Evolutionary conservation across 1,140 invertebrate genomes (phyloP).

Genomic region (Belonocnema kinseyi): DNA sequence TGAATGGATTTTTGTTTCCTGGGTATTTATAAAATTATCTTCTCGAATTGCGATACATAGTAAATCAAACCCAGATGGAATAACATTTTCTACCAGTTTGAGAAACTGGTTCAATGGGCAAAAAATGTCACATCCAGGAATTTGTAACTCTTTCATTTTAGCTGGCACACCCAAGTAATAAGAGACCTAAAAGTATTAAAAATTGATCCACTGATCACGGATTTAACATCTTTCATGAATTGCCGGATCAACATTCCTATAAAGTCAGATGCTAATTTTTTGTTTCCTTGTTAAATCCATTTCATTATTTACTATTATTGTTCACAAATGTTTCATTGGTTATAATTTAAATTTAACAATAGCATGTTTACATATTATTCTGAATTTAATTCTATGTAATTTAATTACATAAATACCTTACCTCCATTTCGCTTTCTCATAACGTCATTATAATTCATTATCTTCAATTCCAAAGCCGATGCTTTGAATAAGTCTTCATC

Average conservation of each 20-base stretch:
- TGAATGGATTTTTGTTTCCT: no score
- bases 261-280: background rate
- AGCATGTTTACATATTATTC: no score
- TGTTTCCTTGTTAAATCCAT: no score
- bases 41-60: no score
- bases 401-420: background rate
- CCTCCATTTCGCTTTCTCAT: slow-evolving; percentile 1
- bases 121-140: slow-evolving; percentile 15
- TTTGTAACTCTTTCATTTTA: slow-evolving; percentile 12
- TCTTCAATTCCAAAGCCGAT: background rate
- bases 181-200: background rate
- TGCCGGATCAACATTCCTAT: background rate
- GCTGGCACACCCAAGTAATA: slow-evolving; percentile 13
- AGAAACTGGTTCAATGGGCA: slow-evolving; percentile 30
- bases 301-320: no score
- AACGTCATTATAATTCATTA: background rate
- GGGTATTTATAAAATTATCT: no score
- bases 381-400: no score
- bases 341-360: no score
- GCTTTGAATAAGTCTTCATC: background rate
- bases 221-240: background rate
- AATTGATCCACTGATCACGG: background rate
- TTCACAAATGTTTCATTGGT: no score
- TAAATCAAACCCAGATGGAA: background rate
- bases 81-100: background rate